Evolutionary conservation across 2,113 vertebrate species (phyloP).

Genomic region (Oreotragus oreotragus): DNA sequence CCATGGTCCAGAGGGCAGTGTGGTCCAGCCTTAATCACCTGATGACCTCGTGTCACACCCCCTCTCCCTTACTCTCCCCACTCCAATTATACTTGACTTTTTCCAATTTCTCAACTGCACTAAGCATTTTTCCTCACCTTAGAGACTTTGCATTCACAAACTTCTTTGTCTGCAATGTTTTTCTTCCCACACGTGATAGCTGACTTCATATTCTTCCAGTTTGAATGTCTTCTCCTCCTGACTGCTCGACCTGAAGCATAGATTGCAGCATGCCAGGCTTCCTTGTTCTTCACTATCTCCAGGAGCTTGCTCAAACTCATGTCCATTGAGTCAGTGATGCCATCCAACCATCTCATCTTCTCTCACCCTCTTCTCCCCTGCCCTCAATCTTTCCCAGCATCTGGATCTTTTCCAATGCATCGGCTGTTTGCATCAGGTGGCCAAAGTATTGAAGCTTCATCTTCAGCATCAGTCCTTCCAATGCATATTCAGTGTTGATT

Average conservation of each 20-base stretch:
- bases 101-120: not conserved
- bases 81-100: not conserved
- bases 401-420: not conserved
- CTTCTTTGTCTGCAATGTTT: not conserved
- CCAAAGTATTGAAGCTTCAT: not conserved
- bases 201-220: not conserved
- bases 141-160: not conserved
- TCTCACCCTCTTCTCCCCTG: not conserved
- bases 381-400: not conserved
- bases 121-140: not conserved
- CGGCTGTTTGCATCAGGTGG: not conserved
- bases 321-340: not conserved
- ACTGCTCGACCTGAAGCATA: not conserved
- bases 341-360: not conserved
- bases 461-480: not conserved
- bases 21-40: not conserved
- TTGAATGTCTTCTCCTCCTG: not conserved
- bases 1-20: not conserved
- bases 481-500: not conserved
- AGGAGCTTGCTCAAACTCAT: not conserved
- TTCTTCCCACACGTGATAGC: not conserved
- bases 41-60: accelerated
- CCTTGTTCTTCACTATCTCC: not conserved
- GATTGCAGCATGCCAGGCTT: not conserved
- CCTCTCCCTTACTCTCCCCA: not conserved